Evolutionary conservation across 2,888 invertebrate genomes (phyloP).

Genomic region (Harpalus rufipes): DNA sequence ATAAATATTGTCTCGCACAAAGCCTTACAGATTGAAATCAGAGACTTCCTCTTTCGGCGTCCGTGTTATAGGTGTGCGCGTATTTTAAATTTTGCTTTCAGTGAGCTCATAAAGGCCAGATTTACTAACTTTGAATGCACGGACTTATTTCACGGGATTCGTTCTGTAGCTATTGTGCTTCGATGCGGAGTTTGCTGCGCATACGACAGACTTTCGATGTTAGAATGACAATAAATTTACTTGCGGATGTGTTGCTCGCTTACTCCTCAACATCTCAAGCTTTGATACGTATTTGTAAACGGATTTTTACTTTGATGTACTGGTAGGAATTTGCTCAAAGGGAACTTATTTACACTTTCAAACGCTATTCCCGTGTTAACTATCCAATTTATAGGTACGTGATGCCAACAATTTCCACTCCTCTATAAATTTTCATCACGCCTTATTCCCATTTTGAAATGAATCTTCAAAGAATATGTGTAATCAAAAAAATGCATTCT

Average conservation of each 20-base stretch:
- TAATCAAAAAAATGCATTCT: no score
- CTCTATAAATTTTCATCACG: background rate
- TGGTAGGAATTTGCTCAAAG: background rate
- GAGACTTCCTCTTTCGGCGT: constrained; percentile 58
- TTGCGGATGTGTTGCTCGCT: constrained; percentile 17
- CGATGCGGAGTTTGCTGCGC: background rate
- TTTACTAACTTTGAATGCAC: constrained; percentile 52
- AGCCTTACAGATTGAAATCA: constrained; percentile 59
- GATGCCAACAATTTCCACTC: background rate
- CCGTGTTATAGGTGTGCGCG: constrained; percentile 33
- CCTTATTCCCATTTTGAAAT: no score
- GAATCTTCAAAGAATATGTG: no score
- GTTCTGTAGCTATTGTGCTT: constrained; percentile 40
- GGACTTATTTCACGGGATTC: constrained; percentile 48
- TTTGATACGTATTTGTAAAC: constrained; percentile 49
- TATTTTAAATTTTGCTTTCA: constrained; percentile 60
- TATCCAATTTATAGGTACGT: constrained; percentile 2
- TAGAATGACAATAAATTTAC: constrained; percentile 52
- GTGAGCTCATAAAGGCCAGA: constrained; percentile 49
- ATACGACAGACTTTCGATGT: constrained; percentile 20
- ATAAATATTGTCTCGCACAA: constrained; percentile 48
- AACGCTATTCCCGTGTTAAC: background rate
- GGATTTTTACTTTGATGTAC: constrained; percentile 36
- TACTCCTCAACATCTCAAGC: constrained; percentile 1
- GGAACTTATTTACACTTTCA: background rate